Percentiles rank a stretch among this genome's conserved stretches.
These are phyloP conservation scores for Pyrgus malvae DNA, from an alignment of 2,888 invertebrate genomes.

Conservation along the genomic window DNA sequence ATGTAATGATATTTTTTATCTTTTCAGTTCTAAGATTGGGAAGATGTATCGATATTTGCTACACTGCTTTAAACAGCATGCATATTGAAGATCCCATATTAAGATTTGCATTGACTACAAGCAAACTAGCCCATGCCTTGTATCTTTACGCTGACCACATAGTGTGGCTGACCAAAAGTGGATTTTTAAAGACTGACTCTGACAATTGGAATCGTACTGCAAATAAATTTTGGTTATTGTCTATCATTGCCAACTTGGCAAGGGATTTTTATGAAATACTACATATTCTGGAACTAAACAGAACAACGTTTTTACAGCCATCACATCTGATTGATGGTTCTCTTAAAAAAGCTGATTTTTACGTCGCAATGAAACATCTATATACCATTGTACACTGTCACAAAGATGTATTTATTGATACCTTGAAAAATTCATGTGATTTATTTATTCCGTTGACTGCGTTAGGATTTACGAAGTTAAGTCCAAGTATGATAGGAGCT, in stretches of 20 bases:
- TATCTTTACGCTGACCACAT: conserved; percentile 93
- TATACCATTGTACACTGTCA: conserved; percentile 59
- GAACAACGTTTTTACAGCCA: conserved; percentile 63
- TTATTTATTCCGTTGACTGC: conserved; percentile 92
- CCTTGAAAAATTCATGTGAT: conserved; percentile 93
- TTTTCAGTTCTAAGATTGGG: conserved; percentile 93
- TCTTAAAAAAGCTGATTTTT: conserved; percentile 46
- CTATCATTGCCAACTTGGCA: conserved; percentile 89
- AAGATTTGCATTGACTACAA: conserved; percentile 87
- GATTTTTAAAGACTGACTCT: conserved; percentile 85
- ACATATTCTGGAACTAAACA: conserved; percentile 80
- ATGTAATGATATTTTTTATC: too few species aligned
- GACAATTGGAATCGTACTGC: conserved; percentile 88
- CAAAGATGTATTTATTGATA: conserved; percentile 89
- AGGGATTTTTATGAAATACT: conserved; percentile 93
- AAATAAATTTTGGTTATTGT: conserved; percentile 92
- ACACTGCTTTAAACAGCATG: conserved; percentile 86
- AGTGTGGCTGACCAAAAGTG: conserved; percentile 91
- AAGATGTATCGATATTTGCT: conserved; percentile 90
- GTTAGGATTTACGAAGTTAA: conserved; percentile 88
- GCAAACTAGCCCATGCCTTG: conserved; percentile 89
- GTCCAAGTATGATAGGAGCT: conserved; percentile 89
- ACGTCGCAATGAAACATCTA: conserved; percentile 51
- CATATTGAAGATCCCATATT: conserved; percentile 87
- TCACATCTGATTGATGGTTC: conserved; percentile 61